A percentile compares a stretch with the other conserved stretches of the same genome.
phyloP scores from a whole-genome alignment of 1,140 invertebrate species.

The Armadillidium nasatum region DNA sequence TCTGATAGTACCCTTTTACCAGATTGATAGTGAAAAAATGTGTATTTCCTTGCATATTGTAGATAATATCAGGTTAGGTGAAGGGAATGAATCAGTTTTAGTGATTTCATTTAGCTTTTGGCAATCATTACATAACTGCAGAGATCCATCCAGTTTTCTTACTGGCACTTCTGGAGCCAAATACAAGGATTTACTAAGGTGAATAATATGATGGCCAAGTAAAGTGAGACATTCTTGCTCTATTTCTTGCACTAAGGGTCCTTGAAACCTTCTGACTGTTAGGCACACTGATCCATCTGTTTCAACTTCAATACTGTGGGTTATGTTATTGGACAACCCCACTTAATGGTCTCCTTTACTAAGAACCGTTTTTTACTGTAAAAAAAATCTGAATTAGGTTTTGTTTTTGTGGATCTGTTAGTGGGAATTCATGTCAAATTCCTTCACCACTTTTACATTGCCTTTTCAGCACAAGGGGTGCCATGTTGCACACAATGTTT shows the following conservation, averaged over 20 bases:
- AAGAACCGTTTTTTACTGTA: too few relatives aligned
- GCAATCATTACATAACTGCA: neutral
- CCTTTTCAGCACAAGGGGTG: too few relatives aligned
- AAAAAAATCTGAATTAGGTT: too few relatives aligned
- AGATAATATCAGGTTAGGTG: neutral
- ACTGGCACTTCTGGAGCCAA: neutral
- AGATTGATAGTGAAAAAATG: neutral
- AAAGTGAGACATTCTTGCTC: neutral
- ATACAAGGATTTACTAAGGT: neutral
- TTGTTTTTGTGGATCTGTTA: too few relatives aligned
- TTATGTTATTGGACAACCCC: too few relatives aligned
- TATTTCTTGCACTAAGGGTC: neutral
- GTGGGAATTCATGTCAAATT: too few relatives aligned
- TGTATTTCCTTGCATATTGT: too few relatives aligned
- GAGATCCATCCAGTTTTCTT: neutral
- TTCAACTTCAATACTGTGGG: too few relatives aligned
- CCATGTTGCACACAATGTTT: too few relatives aligned
- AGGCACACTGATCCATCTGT: too few relatives aligned
- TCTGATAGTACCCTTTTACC: neutral
- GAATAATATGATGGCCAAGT: neutral
- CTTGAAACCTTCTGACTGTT: neutral
- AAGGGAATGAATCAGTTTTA: neutral
- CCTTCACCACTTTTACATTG: too few relatives aligned
- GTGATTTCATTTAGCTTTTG: neutral
- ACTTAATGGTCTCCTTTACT: too few relatives aligned